A percentile compares a stretch with the other conserved stretches of the same genome.
phyloP scores from a whole-genome alignment of 2,113 vertebrate genomes.

The Tragulus kanchil region DNA sequence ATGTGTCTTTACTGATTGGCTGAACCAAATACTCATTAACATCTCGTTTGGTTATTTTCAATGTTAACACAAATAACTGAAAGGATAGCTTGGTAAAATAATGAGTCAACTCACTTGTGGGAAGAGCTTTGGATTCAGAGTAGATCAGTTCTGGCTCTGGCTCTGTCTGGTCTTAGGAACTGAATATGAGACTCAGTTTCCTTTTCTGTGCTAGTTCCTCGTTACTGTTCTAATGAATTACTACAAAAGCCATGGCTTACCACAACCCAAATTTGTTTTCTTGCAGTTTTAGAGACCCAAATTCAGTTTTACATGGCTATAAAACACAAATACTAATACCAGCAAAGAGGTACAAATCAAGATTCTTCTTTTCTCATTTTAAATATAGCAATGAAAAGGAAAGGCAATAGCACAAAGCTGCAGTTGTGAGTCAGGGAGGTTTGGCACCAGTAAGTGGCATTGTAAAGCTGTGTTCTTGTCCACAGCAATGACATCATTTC shows the following conservation, averaged over 20 bases:
- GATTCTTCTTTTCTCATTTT: background rate
- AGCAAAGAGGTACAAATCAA: background rate
- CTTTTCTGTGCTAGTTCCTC: background rate
- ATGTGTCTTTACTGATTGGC: background rate
- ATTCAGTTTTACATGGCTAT: background rate
- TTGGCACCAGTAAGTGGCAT: background rate
- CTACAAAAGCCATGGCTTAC: background rate
- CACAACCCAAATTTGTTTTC: background rate
- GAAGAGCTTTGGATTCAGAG: background rate
- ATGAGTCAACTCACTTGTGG: background rate
- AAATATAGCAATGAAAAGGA: background rate
- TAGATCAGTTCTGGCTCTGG: background rate
- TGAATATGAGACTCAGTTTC: background rate
- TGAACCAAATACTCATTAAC: background rate
- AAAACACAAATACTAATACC: background rate
- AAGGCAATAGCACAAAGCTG: background rate
- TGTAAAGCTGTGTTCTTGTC: background rate
- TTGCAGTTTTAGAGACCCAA: background rate
- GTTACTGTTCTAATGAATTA: background rate
- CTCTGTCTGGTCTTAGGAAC: background rate
- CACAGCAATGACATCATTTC: background rate
- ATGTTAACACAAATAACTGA: slow-evolving; percentile 34
- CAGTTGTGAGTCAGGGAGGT: background rate
- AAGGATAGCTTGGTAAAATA: background rate
- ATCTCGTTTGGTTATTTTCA: background rate